Evolutionary conservation across 2,113 vertebrate genomes (phyloP), one percentile per base, ranked within the genome.

Genomic region (Bostrychus sinensis): DNA sequence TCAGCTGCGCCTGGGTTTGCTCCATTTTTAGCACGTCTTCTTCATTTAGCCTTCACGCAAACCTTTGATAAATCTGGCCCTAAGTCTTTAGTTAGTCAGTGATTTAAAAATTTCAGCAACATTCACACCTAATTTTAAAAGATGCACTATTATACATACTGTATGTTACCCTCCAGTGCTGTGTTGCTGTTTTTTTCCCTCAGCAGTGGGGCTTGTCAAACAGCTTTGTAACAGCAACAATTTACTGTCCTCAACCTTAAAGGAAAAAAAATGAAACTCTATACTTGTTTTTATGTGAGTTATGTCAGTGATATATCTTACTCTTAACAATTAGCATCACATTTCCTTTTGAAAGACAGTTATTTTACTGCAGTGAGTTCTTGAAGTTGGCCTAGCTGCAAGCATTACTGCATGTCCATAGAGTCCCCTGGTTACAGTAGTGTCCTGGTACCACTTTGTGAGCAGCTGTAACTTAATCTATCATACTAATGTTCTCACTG

Each of bases 161-260:
- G 42, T 25, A 25, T 25, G 17, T 25, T 6, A 5, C 12, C 8
- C 14, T 28, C 3, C 25, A 17, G 28, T 51, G 14, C 48, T 12
- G 4, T 16, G 26, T 51, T 28, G 16, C 16, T 30, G 48, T 32
- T 32, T 32, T 32, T 32, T n/a, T n/a, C n/a, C n/a, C n/a, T n/a
- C n/a, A n/a, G n/a, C n/a, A 32, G 30, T 7, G 30, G 3, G 28
- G 28, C 28, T 30, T 30, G 28, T 30, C 28, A 30, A 30, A 30
- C 25, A 28, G 25, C n/a, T 13, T n/a, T 25, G 7, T 51, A 23
- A 26, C 48, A 51, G n/a, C 48, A 51, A 7, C 25, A 23, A 28
- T 30, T 51, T 51, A n/a, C 13, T 28, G 48, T 51, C 1, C n/a
- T 23, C 48, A 51, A 51, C 48, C 45, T 26, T 14, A 51, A 51